These are phyloP conservation scores for Acholoe squamosa DNA, from an alignment of 2,888 invertebrate species.

Conservation along the genomic window DNA sequence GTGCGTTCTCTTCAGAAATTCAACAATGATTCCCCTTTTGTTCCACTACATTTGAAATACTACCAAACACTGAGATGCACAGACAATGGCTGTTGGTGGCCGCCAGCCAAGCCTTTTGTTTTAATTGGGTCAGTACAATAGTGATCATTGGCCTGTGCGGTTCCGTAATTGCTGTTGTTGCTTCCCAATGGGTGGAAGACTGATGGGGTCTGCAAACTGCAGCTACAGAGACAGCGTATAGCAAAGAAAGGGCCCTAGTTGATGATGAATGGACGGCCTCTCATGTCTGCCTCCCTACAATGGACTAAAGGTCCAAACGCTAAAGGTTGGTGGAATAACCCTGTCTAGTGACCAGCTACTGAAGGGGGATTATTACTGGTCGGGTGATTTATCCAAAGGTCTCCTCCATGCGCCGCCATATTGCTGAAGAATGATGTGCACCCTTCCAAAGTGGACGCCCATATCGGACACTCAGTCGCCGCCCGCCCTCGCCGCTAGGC, in stretches of 20 bases:
- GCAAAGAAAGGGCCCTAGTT: neutral
- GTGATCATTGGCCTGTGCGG: neutral
- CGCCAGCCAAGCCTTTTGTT: neutral
- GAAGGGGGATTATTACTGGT: constrained; percentile 34
- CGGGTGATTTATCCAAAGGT: constrained; percentile 54
- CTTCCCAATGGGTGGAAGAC: neutral
- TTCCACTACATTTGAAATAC: no score
- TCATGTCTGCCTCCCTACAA: neutral
- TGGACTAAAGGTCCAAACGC: neutral
- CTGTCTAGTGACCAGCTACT: neutral
- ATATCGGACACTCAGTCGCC: neutral
- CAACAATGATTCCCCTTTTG: no score
- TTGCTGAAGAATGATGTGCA: constrained; percentile 52
- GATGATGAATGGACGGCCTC: neutral
- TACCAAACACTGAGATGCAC: neutral
- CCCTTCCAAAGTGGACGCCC: constrained; percentile 9
- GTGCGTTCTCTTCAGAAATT: no score
- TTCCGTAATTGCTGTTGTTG: neutral
- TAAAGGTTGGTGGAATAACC: constrained; percentile 30
- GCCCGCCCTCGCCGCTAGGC: constrained; percentile 26
- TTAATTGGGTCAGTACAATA: constrained; percentile 2
- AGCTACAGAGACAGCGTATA: neutral
- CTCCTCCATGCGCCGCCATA: constrained; percentile 36
- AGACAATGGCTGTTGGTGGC: neutral
- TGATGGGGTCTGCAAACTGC: neutral